Evolutionary conservation across 2,888 invertebrate species (phyloP).

Genomic region (Nezara viridula): DNA sequence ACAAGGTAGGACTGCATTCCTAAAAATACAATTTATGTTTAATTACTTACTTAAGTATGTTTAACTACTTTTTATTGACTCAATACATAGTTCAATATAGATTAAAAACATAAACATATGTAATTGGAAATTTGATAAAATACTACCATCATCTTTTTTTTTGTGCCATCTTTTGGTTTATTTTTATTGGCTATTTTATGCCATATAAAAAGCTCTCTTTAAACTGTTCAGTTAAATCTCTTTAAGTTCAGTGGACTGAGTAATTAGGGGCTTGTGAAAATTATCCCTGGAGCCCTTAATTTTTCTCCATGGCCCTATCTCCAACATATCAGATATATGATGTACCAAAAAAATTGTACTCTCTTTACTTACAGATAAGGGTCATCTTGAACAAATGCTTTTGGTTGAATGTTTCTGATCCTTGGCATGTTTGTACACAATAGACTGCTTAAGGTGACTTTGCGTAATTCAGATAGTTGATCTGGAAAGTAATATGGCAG

Average conservation of each 20-base stretch:
- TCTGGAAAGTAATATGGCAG: slow-evolving; percentile 69
- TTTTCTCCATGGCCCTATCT: neutral
- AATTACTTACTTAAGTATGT: neutral
- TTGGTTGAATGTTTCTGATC: slow-evolving; percentile 83
- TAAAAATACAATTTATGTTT: slow-evolving; percentile 67
- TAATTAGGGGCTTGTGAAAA: too few species aligned
- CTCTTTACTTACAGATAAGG: slow-evolving; percentile 80
- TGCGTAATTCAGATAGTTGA: slow-evolving; percentile 85
- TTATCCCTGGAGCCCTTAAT: too few species aligned
- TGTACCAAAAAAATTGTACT: neutral
- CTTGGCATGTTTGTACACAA: slow-evolving; percentile 83
- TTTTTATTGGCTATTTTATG: too few species aligned
- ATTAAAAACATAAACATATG: too few species aligned
- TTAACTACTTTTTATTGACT: too few species aligned
- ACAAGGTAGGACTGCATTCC: slow-evolving; percentile 82
- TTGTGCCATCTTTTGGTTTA: too few species aligned
- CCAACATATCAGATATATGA: neutral
- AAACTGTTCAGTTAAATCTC: too few species aligned
- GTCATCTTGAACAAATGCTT: slow-evolving; percentile 87
- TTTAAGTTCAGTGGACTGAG: too few species aligned
- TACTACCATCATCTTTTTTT: too few species aligned
- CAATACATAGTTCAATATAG: too few species aligned
- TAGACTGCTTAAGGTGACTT: slow-evolving; percentile 83
- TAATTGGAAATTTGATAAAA: too few species aligned
- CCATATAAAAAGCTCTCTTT: too few species aligned